Conservation (phyloP, 2,113 vertebrate genomes). For the Spizaetus ornatus region DNA sequence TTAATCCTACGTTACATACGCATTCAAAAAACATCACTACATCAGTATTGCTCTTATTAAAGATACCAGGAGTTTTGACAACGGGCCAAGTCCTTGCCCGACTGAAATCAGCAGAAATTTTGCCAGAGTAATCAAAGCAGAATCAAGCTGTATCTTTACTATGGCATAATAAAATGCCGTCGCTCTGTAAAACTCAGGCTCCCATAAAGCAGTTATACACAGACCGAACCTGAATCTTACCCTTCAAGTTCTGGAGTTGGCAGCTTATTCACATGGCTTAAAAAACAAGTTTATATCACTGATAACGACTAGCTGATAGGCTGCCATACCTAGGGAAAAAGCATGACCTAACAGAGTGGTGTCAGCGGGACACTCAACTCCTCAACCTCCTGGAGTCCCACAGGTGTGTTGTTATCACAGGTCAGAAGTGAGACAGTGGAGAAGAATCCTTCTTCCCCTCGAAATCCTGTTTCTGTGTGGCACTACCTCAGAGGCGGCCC, state of each 20-base stretch:
- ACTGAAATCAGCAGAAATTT: background rate
- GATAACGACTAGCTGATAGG: background rate
- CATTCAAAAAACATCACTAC: background rate
- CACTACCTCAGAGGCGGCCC: slow-evolving; percentile 44
- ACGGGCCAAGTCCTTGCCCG: background rate
- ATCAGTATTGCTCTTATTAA: background rate
- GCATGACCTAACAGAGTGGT: background rate
- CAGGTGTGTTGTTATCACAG: slow-evolving; percentile 42
- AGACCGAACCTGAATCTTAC: background rate
- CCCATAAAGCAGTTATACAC: background rate
- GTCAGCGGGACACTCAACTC: background rate
- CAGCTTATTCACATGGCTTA: background rate
- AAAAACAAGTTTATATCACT: background rate
- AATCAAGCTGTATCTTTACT: background rate
- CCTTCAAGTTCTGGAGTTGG: background rate
- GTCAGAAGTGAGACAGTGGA: slow-evolving; percentile 65
- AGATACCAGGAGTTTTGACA: background rate
- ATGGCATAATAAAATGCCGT: background rate
- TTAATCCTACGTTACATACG: background rate
- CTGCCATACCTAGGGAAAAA: background rate
- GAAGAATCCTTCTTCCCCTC: slow-evolving; percentile 26
- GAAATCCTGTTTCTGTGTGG: slow-evolving; percentile 59
- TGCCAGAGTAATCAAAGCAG: background rate
- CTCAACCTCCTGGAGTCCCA: background rate
- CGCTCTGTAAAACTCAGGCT: background rate